Evolutionary conservation across 2,888 invertebrate species (phyloP), one percentile per base, ranked within the genome.

Genomic region (Drosophila borealis): DNA sequence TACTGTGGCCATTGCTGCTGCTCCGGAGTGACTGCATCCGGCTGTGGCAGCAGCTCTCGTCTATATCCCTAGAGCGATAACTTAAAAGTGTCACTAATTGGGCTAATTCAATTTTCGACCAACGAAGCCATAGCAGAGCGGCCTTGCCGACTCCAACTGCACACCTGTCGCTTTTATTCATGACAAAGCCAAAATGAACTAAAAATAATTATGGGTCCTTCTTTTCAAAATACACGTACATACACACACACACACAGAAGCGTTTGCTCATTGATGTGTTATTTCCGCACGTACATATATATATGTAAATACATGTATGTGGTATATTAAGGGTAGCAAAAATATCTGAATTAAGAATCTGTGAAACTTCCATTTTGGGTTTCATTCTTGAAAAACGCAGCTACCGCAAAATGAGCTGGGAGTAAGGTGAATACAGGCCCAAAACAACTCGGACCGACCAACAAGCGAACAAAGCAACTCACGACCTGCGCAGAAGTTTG

Each of bases 71-170:
- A 8, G 21, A 5, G 48, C 34, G 85, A 85, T 74, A 70, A 84
- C 85, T 61, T 78, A 89, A 87, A 85, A 85, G 89, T 85, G 89
- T 64, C 71, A 17, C 74, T 86, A 86, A 86, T 86, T 84, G 69
- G 80, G 66, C 46, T 84, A 84, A 84, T 84, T 88, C 70, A 86
- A 84, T 84, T 88, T 86, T 79, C 50, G 56, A 62, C 37, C 21
- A 62, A 21, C 42, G 88, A 82, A 82, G 82, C 88, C 88, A 37
- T 76, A 87, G 29, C 42, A 21, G 25, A 50, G 45, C 49, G 50
- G 49, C 19, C 42, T 21, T 45, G 46, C 33, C 42, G 29, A 50
- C 50, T 48, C 8, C 36, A 53, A 21, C 39, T 42, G 29, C 66
- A 55, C 67, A 78, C 70, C 67, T 77, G 66, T 55, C 78, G 36